A percentile compares a stretch with the other conserved stretches of the same genome.
phyloP scores from a whole-genome alignment of 2,888 invertebrate genomes.

The Uropetala carovei region DNA sequence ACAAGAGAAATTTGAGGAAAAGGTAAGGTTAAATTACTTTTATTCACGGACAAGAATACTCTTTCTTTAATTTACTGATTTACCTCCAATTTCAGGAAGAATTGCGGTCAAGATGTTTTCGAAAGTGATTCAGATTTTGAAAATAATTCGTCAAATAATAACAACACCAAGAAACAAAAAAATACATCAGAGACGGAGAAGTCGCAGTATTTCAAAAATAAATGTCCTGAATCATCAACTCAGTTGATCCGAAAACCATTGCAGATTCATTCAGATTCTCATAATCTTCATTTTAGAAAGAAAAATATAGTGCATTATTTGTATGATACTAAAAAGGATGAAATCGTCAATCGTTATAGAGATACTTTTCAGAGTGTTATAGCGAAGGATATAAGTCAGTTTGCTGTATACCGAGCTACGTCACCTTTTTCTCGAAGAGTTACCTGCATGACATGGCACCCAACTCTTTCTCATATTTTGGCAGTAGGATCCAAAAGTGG shows the following conservation, averaged over 20 bases:
- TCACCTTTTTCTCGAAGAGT: constrained; percentile 38
- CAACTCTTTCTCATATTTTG: constrained; percentile 66
- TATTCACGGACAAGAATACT: too few relatives aligned
- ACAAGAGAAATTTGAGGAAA: background rate
- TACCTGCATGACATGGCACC: constrained; percentile 68
- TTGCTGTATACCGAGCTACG: background rate
- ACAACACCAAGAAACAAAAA: background rate
- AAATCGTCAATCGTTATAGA: background rate
- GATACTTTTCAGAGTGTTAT: constrained; percentile 25
- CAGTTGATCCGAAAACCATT: background rate
- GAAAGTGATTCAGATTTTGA: constrained; percentile 58
- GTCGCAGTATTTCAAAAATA: constrained; percentile 24
- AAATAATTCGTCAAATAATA: background rate
- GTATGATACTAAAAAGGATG: constrained; percentile 31
- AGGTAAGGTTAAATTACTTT: background rate
- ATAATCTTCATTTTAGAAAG: background rate
- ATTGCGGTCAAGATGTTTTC: background rate
- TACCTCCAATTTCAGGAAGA: background rate
- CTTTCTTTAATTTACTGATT: background rate
- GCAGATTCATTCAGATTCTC: background rate
- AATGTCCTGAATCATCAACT: background rate
- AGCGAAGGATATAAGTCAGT: constrained; percentile 28
- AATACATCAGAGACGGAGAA: background rate
- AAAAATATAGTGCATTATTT: constrained; percentile 45
- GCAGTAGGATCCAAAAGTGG: constrained; percentile 69